A percentile compares a stretch with the other conserved stretches of the same genome.
These are phyloP conservation scores for Pocillopora grandis DNA, from an alignment of 92 coral and sea anemone species.

Conservation along the genomic window DNA sequence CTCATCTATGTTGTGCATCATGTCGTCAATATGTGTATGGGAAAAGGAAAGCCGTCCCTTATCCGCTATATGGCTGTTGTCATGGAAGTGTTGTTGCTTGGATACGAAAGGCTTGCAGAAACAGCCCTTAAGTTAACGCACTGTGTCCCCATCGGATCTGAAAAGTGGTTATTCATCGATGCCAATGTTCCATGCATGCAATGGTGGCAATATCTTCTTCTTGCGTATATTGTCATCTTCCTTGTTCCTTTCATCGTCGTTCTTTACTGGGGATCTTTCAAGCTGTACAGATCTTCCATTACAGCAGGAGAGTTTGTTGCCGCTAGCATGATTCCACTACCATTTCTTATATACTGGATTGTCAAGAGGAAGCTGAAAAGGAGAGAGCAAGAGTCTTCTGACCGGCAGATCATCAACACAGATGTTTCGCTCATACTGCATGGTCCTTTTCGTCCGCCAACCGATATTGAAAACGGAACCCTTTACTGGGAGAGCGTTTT, in stretches of 20 bases:
- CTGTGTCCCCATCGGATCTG: conserved; percentile 36
- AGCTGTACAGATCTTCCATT: conserved; percentile 38
- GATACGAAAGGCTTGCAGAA: conserved; percentile 62
- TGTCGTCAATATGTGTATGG: not conserved
- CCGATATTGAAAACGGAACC: conserved; percentile 36
- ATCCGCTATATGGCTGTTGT: conserved; percentile 51
- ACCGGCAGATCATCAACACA: not conserved
- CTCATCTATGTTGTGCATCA: conserved; percentile 14
- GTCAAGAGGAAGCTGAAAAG: not conserved
- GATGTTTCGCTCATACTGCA: conserved; percentile 55
- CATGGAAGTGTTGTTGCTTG: conserved; percentile 52
- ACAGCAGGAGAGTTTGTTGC: conserved; percentile 43
- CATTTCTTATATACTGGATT: conserved; percentile 56
- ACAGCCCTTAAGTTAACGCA: conserved; percentile 47
- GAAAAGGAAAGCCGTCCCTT: conserved; percentile 29
- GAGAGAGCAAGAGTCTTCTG: not conserved
- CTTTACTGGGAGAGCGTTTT: conserved; percentile 70
- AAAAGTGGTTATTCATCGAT: conserved; percentile 46
- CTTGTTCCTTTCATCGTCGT: conserved; percentile 52
- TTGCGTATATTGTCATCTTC: conserved; percentile 42
- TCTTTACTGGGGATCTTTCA: conserved; percentile 56
- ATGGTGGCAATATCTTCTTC: conserved; percentile 63
- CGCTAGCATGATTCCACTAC: conserved; percentile 60
- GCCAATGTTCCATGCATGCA: conserved; percentile 58
- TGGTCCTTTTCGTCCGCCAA: conserved; percentile 64